Conservation (phyloP, 2,888 invertebrate species). For the Catocala nupta region DNA sequence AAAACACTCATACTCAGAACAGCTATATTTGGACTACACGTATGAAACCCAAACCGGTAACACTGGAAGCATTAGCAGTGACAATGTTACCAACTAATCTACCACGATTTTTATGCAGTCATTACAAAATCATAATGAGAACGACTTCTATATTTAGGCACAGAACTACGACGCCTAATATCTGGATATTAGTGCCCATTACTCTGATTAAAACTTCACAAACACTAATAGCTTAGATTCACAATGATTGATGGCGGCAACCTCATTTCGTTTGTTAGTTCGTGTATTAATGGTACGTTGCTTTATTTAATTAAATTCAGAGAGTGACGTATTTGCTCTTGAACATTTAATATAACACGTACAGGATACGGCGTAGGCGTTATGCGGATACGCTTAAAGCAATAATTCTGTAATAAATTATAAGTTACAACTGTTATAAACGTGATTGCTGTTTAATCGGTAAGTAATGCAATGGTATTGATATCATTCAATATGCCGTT, state of each 20-base stretch:
- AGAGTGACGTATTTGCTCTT: not conserved
- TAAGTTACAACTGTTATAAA: not conserved
- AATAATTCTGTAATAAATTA: conserved; percentile 3
- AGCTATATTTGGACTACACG: too few species aligned
- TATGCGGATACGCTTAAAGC: not conserved
- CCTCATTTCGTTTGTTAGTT: conserved; percentile 8
- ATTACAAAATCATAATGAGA: too few species aligned
- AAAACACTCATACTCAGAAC: too few species aligned
- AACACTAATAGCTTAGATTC: conserved; percentile 1
- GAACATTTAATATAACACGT: not conserved
- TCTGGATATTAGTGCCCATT: conserved; percentile 4
- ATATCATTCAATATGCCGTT: not conserved
- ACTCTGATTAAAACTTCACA: conserved; percentile 4
- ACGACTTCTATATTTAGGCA: too few species aligned
- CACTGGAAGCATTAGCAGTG: too few species aligned
- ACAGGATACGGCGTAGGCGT: not conserved
- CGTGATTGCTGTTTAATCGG: not conserved
- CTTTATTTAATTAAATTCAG: conserved; percentile 18
- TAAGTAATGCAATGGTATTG: not conserved
- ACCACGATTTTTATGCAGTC: too few species aligned
- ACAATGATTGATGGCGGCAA: conserved; percentile 4
- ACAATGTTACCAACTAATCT: too few species aligned
- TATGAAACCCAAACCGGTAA: too few species aligned
- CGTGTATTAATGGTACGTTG: conserved; percentile 9
- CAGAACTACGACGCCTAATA: too few species aligned